These are phyloP conservation scores for Microcebus tavaratra DNA, from an alignment of 2,113 vertebrate species.

Conservation along the genomic window DNA sequence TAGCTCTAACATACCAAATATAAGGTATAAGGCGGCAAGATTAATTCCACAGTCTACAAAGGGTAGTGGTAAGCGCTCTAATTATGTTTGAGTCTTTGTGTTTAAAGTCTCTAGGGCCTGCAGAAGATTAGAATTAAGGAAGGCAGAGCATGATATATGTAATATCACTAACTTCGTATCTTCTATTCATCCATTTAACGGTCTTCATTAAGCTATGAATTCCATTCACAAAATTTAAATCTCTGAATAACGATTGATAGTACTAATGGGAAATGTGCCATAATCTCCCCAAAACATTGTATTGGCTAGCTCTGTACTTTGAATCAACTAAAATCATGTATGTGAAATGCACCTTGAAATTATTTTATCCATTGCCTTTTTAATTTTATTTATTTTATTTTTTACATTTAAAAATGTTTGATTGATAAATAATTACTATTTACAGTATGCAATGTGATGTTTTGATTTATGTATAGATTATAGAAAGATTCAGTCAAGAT, in stretches of 20 bases:
- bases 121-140: neutral
- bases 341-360: neutral
- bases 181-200: neutral
- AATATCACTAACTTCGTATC: neutral
- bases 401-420: neutral
- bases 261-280: neutral
- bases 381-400: neutral
- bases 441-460: neutral
- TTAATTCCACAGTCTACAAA: neutral
- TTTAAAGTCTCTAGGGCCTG: neutral
- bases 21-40: neutral
- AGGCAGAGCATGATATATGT: neutral
- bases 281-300: neutral
- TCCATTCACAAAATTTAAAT: neutral
- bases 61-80: neutral
- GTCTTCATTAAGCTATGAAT: neutral
- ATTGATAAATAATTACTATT: neutral
- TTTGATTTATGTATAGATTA: neutral
- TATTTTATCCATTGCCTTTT: neutral
- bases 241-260: neutral
- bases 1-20: neutral
- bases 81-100: neutral
- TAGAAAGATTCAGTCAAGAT: neutral
- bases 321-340: neutral
- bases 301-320: neutral